Percentiles rank a stretch among this genome's conserved stretches.
These are phyloP conservation scores for Chrysoperla carnea DNA, from an alignment of 1,140 invertebrate genomes.

Conservation along the genomic window DNA sequence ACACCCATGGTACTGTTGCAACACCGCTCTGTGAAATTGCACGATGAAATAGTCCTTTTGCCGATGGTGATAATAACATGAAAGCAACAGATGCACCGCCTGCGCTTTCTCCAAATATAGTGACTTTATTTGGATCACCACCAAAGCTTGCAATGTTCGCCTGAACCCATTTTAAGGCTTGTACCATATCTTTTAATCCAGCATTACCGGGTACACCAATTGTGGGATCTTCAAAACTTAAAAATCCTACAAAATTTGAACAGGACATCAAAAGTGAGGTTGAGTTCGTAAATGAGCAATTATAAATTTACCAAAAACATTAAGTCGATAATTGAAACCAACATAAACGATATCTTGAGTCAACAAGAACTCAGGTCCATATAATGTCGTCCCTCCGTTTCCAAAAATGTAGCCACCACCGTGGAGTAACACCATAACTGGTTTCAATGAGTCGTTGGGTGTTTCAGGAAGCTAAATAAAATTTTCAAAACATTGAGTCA, in stretches of 20 bases:
- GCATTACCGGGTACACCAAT: slow-evolving; percentile 36
- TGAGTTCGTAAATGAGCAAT: too few relatives aligned
- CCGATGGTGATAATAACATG: slow-evolving; percentile 14
- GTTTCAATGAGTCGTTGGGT: slow-evolving; percentile 10
- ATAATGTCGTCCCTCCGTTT: slow-evolving; percentile 34
- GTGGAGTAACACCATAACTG: slow-evolving; percentile 65
- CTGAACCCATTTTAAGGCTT: slow-evolving; percentile 36
- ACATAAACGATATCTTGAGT: slow-evolving; percentile 47
- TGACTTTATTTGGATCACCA: slow-evolving; percentile 25
- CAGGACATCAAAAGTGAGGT: too few relatives aligned
- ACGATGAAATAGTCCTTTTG: slow-evolving; percentile 28
- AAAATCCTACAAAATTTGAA: slow-evolving; percentile 10
- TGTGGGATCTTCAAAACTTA: slow-evolving; percentile 18
- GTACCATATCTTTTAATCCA: slow-evolving; percentile 39
- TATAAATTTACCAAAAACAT: slow-evolving; percentile 30
- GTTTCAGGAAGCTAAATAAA: slow-evolving; percentile 11
- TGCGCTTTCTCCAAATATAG: slow-evolving; percentile 31
- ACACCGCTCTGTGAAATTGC: slow-evolving; percentile 37
- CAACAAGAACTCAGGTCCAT: slow-evolving; percentile 45
- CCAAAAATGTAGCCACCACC: slow-evolving; percentile 52
- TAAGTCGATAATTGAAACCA: slow-evolving; percentile 51
- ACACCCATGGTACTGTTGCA: slow-evolving; percentile 11
- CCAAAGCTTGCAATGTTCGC: slow-evolving; percentile 28
- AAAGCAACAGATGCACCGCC: slow-evolving; percentile 23
- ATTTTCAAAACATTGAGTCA: too few relatives aligned